Evolutionary conservation across 2,888 invertebrate species (phyloP).

Genomic region (Orthonychiurus folsomi): DNA sequence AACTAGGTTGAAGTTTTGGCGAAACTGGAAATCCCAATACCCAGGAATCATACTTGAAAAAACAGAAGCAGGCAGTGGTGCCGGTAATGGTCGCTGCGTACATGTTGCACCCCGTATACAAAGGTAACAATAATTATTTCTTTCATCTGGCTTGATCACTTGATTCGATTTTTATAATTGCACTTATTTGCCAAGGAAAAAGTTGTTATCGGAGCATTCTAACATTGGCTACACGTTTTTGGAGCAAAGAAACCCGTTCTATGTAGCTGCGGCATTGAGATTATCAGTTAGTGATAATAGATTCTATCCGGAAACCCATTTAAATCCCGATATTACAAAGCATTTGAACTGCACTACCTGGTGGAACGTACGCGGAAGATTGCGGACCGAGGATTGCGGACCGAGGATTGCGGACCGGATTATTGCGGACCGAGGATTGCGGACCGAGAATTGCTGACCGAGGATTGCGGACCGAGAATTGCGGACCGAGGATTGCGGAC

Average conservation of each 20-base stretch:
- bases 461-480: no score
- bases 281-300: not conserved
- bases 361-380: no score
- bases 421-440: no score
- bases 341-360: not conserved
- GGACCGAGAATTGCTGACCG: no score
- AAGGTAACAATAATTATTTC: not conserved
- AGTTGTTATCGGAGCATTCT: not conserved
- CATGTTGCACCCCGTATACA: slow-evolving; percentile 1
- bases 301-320: not conserved
- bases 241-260: not conserved
- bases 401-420: no score
- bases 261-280: not conserved
- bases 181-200: not conserved
- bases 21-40: no score
- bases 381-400: no score
- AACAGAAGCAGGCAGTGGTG: not conserved
- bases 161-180: not conserved
- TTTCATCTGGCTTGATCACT: not conserved
- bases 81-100: not conserved
- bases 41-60: not conserved
- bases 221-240: not conserved
- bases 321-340: not conserved
- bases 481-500: no score
- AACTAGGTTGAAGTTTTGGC: no score